Evolutionary conservation across 2,888 invertebrate species (phyloP).

Genomic region (Aromia moschata): DNA sequence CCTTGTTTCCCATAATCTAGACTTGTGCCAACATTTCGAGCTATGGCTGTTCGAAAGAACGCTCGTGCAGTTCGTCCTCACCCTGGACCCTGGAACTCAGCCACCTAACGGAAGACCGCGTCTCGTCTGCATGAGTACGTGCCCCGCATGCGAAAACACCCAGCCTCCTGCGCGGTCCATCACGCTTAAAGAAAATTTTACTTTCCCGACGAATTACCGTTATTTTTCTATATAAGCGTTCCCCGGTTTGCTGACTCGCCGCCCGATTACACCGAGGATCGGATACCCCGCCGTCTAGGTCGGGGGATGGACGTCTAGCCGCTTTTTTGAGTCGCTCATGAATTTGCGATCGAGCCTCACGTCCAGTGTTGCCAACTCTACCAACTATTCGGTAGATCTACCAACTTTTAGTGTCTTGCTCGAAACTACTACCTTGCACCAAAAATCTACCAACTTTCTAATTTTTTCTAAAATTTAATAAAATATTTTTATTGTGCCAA

Average conservation of each 20-base stretch:
- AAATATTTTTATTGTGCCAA: no score
- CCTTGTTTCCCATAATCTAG: no score
- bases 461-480: no score
- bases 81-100: conserved; percentile 8
- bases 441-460: no score
- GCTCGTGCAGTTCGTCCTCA: neutral
- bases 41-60: neutral
- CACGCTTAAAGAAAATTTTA: conserved; percentile 1
- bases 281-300: neutral
- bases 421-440: no score
- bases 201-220: conserved; percentile 16
- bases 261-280: conserved; percentile 12
- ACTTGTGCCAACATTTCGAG: no score
- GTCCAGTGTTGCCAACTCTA: no score
- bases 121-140: conserved; percentile 20
- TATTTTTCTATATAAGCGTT: conserved; percentile 12
- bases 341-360: neutral
- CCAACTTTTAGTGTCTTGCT: no score
- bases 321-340: conserved; percentile 6
- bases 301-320: conserved; percentile 9
- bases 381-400: no score
- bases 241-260: neutral
- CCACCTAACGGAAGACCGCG: conserved; percentile 17
- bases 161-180: neutral
- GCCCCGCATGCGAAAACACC: neutral